A percentile compares a stretch with the other conserved stretches of the same genome.
Conservation (phyloP, 2,888 invertebrate genomes). For the Xestia xanthographa region DNA sequence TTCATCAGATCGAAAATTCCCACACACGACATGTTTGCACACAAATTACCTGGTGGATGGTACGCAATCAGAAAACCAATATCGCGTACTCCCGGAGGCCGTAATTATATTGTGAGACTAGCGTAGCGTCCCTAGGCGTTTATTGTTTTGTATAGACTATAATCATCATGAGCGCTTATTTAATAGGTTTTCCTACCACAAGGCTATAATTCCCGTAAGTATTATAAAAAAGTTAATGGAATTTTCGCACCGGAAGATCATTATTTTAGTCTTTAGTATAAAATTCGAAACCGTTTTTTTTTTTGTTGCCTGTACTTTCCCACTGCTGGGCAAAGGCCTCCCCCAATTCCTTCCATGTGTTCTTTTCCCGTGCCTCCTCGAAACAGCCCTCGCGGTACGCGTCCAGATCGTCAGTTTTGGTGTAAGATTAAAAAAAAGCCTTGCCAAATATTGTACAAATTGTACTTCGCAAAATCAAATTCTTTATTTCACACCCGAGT, state of each 20-base stretch:
- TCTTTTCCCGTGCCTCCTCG: too few relatives aligned
- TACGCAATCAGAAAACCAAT: slow-evolving; percentile 71
- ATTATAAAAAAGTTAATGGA: not conserved
- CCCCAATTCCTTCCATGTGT: too few relatives aligned
- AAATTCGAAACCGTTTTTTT: not conserved
- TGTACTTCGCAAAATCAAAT: not conserved
- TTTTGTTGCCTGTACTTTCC: too few relatives aligned
- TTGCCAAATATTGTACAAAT: too few relatives aligned
- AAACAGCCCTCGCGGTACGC: too few relatives aligned
- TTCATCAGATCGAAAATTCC: slow-evolving; percentile 24
- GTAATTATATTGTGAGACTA: slow-evolving; percentile 65
- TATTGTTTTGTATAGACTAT: slow-evolving; percentile 50
- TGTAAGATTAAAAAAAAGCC: not conserved
- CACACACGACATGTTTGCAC: slow-evolving; percentile 43
- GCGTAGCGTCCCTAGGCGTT: slow-evolving; percentile 51
- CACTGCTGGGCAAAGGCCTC: too few relatives aligned
- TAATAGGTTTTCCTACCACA: slow-evolving; percentile 50
- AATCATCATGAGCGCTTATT: slow-evolving; percentile 35
- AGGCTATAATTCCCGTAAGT: slow-evolving; percentile 1
- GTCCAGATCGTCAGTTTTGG: not conserved
- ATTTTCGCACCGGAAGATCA: not conserved
- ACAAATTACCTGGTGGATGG: slow-evolving; percentile 56
- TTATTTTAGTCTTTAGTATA: not conserved
- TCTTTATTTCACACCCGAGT: slow-evolving; percentile 1
- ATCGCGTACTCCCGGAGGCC: slow-evolving; percentile 61